These are phyloP conservation scores for Pogonomyrmex californicus DNA, from an alignment of 1,140 invertebrate species.

Conservation along the genomic window DNA sequence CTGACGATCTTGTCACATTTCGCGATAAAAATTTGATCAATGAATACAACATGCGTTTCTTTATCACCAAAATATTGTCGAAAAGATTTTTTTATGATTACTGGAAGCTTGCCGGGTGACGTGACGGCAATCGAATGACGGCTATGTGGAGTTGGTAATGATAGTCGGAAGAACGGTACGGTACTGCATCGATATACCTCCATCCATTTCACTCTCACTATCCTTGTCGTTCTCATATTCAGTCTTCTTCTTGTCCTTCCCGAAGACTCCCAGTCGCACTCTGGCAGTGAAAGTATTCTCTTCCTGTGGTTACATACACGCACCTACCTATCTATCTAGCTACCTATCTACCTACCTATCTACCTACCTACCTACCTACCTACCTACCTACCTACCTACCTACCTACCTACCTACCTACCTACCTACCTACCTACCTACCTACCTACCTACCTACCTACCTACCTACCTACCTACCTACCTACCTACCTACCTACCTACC, in stretches of 20 bases:
- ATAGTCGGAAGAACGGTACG: conserved; percentile 75
- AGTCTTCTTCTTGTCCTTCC: conserved; percentile 79
- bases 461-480: too few species aligned
- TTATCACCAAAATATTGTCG: background rate
- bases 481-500: too few species aligned
- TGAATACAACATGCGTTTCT: background rate
- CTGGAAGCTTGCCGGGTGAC: conserved; percentile 60
- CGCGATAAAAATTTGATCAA: background rate
- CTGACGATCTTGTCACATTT: background rate
- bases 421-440: too few species aligned
- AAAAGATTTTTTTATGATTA: background rate
- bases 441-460: too few species aligned
- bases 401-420: background rate
- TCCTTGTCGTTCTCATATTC: conserved; percentile 59
- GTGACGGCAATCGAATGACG: conserved; percentile 70
- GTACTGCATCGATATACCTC: conserved; percentile 79
- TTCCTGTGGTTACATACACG: conserved; percentile 80
- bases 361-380: conserved; percentile 56
- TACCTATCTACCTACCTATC: background rate
- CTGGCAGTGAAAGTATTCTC: conserved; percentile 86
- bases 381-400: conserved; percentile 46
- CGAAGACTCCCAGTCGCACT: conserved; percentile 78
- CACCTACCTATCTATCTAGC: conserved; percentile 46
- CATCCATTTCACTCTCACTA: conserved; percentile 70
- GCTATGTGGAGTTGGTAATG: conserved; percentile 69